Evolutionary conservation across 2,888 invertebrate genomes (phyloP).

Genomic region (Euplagia quadripunctaria): DNA sequence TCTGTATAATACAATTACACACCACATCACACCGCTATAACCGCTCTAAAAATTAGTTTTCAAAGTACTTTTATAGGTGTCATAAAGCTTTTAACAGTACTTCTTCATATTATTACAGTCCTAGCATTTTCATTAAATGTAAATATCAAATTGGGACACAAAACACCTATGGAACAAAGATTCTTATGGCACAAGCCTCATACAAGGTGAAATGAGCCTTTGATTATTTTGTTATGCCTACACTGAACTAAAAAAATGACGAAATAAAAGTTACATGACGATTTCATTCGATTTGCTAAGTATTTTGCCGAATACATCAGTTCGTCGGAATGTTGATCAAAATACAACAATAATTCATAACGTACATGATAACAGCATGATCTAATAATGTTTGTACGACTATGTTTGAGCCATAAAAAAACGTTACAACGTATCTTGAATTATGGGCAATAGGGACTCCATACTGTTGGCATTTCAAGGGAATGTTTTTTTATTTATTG

Average conservation of each 20-base stretch:
- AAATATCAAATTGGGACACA: too few species aligned
- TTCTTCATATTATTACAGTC: too few species aligned
- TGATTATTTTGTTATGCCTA: background rate
- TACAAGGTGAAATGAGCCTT: background rate
- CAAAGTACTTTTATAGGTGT: too few species aligned
- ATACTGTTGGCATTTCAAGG: slow-evolving; percentile 12
- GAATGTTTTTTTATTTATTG: background rate
- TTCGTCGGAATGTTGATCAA: slow-evolving; percentile 59
- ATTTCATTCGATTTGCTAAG: slow-evolving; percentile 20
- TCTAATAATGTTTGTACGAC: slow-evolving; percentile 70
- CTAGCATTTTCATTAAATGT: too few species aligned
- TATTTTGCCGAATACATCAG: slow-evolving; percentile 54
- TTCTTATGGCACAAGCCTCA: background rate
- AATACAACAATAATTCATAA: slow-evolving; percentile 74
- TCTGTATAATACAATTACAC: too few species aligned
- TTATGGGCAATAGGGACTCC: slow-evolving; percentile 66
- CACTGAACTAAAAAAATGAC: background rate
- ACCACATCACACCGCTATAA: too few species aligned
- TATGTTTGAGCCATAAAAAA: slow-evolving; percentile 73
- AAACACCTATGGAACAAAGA: too few species aligned
- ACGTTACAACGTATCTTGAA: slow-evolving; percentile 77
- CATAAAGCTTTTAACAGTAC: too few species aligned
- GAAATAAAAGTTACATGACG: background rate
- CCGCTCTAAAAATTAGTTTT: too few species aligned
- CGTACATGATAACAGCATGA: slow-evolving; percentile 62